These are phyloP conservation scores for Cheirogaleus major DNA, from an alignment of 2,797 vertebrate species.

Conservation along the genomic window DNA sequence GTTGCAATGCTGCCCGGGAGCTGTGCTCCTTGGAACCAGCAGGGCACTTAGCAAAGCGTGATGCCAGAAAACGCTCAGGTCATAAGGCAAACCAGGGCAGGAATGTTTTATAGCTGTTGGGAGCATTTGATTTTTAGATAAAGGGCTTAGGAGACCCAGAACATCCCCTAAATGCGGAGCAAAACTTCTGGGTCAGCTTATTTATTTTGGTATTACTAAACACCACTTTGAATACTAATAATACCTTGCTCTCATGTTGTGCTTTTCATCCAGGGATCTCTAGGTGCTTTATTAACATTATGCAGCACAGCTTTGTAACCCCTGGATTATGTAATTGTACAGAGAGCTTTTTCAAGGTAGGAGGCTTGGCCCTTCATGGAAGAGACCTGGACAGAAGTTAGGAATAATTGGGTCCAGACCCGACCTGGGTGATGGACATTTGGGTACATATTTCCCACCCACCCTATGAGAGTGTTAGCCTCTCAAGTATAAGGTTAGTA, in stretches of 20 bases:
- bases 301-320: background rate
- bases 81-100: constrained; percentile 49
- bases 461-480: background rate
- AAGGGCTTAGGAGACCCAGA: constrained; percentile 28
- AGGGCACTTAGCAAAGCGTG: background rate
- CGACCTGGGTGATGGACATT: background rate
- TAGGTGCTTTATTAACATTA: background rate
- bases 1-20: background rate
- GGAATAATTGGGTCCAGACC: background rate
- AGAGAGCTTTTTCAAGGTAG: background rate
- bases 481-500: background rate
- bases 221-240: constrained; percentile 57
- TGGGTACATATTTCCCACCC: background rate
- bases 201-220: constrained; percentile 55
- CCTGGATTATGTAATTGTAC: background rate
- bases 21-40: background rate
- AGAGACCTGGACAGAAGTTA: background rate
- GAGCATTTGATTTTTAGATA: constrained; percentile 55
- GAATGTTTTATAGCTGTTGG: constrained; percentile 25
- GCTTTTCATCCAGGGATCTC: constrained; percentile 32
- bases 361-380: background rate
- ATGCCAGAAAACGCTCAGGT: constrained; percentile 33
- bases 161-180: background rate
- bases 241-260: background rate
- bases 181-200: background rate